Percentiles rank a stretch among this genome's conserved stretches.
Evolutionary conservation across 2,888 invertebrate species (phyloP).

Genomic region (Dicyrtomina minuta): DNA sequence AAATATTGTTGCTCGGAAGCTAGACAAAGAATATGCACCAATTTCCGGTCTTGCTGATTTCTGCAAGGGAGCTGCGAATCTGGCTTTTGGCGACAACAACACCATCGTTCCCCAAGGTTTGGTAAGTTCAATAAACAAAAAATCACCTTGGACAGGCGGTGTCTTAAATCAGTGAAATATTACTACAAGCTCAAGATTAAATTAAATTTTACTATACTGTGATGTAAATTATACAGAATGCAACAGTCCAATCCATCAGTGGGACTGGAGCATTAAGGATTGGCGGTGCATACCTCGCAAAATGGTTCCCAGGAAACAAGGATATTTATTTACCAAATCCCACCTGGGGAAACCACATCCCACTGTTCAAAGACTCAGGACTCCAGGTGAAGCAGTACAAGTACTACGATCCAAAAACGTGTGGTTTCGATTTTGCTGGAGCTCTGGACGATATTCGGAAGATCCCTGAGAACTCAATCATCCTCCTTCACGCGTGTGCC

Average conservation of each 20-base stretch:
- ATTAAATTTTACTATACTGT: no score
- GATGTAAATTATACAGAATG: slow-evolving; percentile 65
- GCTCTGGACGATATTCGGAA: slow-evolving; percentile 89
- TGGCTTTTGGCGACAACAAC: slow-evolving; percentile 84
- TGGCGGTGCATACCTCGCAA: slow-evolving; percentile 82
- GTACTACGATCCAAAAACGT: slow-evolving; percentile 90
- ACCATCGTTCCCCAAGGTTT: slow-evolving; percentile 68
- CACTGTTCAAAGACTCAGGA: slow-evolving; percentile 86
- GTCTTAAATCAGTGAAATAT: no score
- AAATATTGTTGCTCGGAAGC: slow-evolving; percentile 64
- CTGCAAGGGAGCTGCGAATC: slow-evolving; percentile 75
- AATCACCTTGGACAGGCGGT: no score
- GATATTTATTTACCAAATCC: slow-evolving; percentile 86
- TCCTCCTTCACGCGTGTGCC: slow-evolving; percentile 94
- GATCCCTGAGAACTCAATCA: slow-evolving; percentile 85
- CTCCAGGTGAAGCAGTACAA: slow-evolving; percentile 84
- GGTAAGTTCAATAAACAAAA: no score
- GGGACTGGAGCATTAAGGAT: slow-evolving; percentile 96
- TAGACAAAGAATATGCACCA: no score
- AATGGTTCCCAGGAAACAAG: slow-evolving; percentile 77
- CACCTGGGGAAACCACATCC: slow-evolving; percentile 97
- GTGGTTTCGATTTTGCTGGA: slow-evolving; percentile 89
- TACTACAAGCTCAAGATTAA: no score
- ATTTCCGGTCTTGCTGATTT: slow-evolving; percentile 82
- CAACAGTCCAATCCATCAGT: slow-evolving; percentile 80